Percentiles rank a stretch among this genome's conserved stretches.
phyloP scores from a whole-genome alignment of 2,113 vertebrate genomes.

The Proterorhinus semilunaris region DNA sequence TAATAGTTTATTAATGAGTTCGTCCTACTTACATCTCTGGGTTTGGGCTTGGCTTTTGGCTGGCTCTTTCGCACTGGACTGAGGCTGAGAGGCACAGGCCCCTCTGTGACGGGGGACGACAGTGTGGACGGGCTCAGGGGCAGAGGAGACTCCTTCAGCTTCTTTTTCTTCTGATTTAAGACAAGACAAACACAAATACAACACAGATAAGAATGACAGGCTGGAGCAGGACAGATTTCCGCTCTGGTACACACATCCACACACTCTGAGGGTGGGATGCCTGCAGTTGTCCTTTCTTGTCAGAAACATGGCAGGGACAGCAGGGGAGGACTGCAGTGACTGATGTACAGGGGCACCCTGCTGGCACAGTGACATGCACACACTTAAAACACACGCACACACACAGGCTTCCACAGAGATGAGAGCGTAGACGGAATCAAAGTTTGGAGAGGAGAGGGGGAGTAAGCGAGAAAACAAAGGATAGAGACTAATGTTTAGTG shows the following conservation, averaged over 20 bases:
- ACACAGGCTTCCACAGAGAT: slow-evolving; percentile 29
- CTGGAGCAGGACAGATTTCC: slow-evolving; percentile 21
- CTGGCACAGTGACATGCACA: slow-evolving; percentile 49
- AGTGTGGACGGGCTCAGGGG: slow-evolving; percentile 76
- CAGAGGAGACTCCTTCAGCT: slow-evolving; percentile 81
- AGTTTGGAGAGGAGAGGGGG: slow-evolving; percentile 20
- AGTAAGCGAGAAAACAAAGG: neutral
- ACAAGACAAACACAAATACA: slow-evolving; percentile 25
- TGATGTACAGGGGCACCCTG: slow-evolving; percentile 63
- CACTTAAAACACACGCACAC: slow-evolving; percentile 16
- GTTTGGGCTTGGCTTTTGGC: slow-evolving; percentile 80
- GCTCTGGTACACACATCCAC: slow-evolving; percentile 19
- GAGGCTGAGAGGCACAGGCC: slow-evolving; percentile 71
- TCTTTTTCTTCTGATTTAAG: slow-evolving; percentile 83
- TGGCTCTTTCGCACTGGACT: slow-evolving; percentile 82
- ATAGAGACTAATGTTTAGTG: neutral
- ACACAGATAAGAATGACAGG: slow-evolving; percentile 17
- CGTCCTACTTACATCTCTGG: slow-evolving; percentile 81
- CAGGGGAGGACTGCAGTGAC: slow-evolving; percentile 64
- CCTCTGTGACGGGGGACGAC: slow-evolving; percentile 77
- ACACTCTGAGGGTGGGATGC: slow-evolving; percentile 35
- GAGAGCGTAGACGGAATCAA: slow-evolving; percentile 18
- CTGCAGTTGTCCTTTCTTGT: slow-evolving; percentile 68
- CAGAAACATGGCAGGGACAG: slow-evolving; percentile 65
- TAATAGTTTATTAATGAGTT: slow-evolving; percentile 13